phyloP scores from a whole-genome alignment of 2,113 vertebrate species.

The Capreolus pygargus region DNA sequence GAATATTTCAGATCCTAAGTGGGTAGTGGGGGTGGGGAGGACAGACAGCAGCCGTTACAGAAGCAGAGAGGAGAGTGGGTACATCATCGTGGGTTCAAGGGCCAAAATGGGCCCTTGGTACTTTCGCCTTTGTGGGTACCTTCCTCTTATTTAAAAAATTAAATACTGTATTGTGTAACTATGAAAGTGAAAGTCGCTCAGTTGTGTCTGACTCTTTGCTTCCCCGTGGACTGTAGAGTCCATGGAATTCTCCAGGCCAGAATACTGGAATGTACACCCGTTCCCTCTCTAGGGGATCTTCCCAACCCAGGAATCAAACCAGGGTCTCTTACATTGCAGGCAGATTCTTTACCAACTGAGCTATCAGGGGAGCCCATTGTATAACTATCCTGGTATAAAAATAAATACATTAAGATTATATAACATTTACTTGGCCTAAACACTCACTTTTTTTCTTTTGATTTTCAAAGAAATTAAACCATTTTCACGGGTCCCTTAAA shows the following conservation, averaged over 20 bases:
- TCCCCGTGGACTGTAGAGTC: background rate
- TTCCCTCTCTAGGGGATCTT: background rate
- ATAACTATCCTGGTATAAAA: background rate
- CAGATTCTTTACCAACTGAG: background rate
- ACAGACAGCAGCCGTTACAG: background rate
- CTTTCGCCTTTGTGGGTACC: background rate
- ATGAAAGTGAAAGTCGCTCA: background rate
- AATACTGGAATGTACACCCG: background rate
- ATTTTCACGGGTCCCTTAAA: background rate
- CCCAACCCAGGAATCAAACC: background rate
- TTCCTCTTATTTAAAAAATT: background rate
- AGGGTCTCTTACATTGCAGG: background rate
- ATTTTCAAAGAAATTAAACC: constrained; percentile 29
- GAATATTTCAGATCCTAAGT: background rate
- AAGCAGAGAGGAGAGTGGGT: background rate
- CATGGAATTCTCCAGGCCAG: background rate
- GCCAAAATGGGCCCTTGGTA: background rate
- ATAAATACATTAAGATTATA: background rate
- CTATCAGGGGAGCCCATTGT: background rate
- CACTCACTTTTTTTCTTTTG: background rate
- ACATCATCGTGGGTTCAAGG: background rate
- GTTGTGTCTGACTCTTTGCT: background rate
- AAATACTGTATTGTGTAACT: background rate
- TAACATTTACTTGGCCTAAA: background rate
- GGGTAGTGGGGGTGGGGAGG: background rate